phyloP scores from a whole-genome alignment of 2,888 invertebrate species.

The Podotricha telesiphe region DNA sequence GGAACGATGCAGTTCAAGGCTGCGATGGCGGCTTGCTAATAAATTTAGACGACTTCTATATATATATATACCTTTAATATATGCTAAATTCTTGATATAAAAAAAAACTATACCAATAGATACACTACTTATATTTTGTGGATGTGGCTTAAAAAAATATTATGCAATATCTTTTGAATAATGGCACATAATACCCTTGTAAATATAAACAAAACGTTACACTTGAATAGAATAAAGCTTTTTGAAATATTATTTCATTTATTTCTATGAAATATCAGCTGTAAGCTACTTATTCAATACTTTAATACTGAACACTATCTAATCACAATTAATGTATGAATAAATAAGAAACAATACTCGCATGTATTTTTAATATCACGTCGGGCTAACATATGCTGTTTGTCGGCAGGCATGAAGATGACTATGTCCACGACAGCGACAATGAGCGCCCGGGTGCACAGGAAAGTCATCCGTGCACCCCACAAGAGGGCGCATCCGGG shows the following conservation, averaged over 20 bases:
- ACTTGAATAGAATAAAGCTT: not conserved
- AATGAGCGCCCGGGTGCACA: conserved; percentile 86
- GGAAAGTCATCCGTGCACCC: conserved; percentile 87
- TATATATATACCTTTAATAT: too few species aligned
- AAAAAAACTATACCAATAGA: not conserved
- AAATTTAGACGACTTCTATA: not conserved
- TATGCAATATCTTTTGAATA: too few species aligned
- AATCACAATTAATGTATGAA: not conserved
- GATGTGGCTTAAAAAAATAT: too few species aligned
- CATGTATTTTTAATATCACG: conserved; percentile 17
- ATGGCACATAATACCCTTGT: too few species aligned
- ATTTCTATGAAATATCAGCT: too few species aligned
- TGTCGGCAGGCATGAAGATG: conserved; percentile 87
- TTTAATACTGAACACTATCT: not conserved
- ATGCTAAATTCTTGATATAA: too few species aligned
- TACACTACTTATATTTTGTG: not conserved
- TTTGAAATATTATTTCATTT: too few species aligned
- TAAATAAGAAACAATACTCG: not conserved
- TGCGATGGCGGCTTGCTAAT: conserved; percentile 3
- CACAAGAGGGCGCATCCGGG: conserved; percentile 84
- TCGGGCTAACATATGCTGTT: conserved; percentile 56
- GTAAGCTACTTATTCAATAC: too few species aligned
- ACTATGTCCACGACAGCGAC: conserved; percentile 88
- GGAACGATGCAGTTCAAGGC: conserved; percentile 34
- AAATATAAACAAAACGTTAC: not conserved